Percentiles rank a stretch among this genome's conserved stretches.
phyloP scores from a whole-genome alignment of 1,140 invertebrate species.

The Drosophila ficusphila region DNA sequence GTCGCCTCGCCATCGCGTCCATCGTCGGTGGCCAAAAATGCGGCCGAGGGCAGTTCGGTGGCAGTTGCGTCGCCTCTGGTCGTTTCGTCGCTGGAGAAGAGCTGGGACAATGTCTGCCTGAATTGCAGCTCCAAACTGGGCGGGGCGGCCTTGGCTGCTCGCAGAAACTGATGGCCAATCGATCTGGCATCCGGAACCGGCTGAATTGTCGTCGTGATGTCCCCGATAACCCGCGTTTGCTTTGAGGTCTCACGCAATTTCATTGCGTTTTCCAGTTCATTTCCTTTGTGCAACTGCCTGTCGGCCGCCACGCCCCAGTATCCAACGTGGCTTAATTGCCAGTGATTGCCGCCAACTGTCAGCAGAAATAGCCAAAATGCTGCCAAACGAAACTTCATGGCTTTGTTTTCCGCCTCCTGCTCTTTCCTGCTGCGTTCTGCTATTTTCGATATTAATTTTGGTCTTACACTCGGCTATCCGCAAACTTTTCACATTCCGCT shows the following conservation, averaged over 20 bases:
- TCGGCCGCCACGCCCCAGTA: slow-evolving; percentile 30
- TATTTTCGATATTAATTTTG: slow-evolving; percentile 64
- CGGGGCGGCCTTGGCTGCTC: slow-evolving; percentile 42
- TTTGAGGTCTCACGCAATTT: slow-evolving; percentile 60
- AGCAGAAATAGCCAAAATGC: slow-evolving; percentile 77
- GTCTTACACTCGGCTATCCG: slow-evolving; percentile 11
- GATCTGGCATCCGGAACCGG: slow-evolving; percentile 50
- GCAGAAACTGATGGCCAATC: slow-evolving; percentile 40
- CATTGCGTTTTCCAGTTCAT: slow-evolving; percentile 72
- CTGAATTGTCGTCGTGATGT: slow-evolving; percentile 53
- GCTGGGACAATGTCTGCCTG: slow-evolving; percentile 43
- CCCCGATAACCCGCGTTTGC: slow-evolving; percentile 55
- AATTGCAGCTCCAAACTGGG: slow-evolving; percentile 55
- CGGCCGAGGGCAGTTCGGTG: slow-evolving; percentile 21
- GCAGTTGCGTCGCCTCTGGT: neutral
- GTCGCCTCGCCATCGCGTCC: slow-evolving; percentile 14
- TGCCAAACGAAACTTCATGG: slow-evolving; percentile 72
- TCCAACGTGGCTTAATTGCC: slow-evolving; percentile 66
- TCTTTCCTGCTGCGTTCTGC: neutral
- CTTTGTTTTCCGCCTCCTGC: slow-evolving; percentile 18
- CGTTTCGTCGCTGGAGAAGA: slow-evolving; percentile 49
- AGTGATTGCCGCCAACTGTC: slow-evolving; percentile 71
- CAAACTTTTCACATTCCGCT: slow-evolving; percentile 68
- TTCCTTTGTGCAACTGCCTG: slow-evolving; percentile 53
- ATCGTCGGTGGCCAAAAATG: slow-evolving; percentile 34